These are phyloP conservation scores for Gymnocephalus cernua DNA, from an alignment of 2,113 vertebrate genomes.

Conservation along the genomic window DNA sequence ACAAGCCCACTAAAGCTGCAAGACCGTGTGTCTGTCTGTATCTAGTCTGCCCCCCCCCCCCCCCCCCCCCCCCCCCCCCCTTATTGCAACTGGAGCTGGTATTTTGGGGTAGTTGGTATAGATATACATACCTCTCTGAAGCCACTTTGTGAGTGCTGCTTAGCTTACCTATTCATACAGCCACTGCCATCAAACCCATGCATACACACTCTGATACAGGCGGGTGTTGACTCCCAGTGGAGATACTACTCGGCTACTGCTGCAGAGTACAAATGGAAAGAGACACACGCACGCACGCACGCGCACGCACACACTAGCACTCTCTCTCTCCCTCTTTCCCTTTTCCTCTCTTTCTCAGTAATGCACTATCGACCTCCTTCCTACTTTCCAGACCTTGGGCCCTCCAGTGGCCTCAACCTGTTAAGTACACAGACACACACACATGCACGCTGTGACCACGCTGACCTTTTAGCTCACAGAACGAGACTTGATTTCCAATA, in stretches of 20 bases:
- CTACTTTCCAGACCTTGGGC: slow-evolving; percentile 74
- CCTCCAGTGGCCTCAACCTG: slow-evolving; percentile 74
- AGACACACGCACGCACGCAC: slow-evolving; percentile 21
- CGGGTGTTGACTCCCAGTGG: slow-evolving; percentile 48
- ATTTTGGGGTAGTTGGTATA: slow-evolving; percentile 22
- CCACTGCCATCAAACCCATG: slow-evolving; percentile 20
- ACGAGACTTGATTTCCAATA: slow-evolving; percentile 81
- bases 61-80: no score
- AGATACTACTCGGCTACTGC: slow-evolving; percentile 42
- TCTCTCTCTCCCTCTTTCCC: background rate
- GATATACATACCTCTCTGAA: slow-evolving; percentile 33
- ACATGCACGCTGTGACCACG: slow-evolving; percentile 55
- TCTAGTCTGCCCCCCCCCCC: background rate
- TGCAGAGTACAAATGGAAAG: slow-evolving; percentile 52
- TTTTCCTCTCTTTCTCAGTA: slow-evolving; percentile 48
- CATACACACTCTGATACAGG: slow-evolving; percentile 22
- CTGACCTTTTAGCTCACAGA: slow-evolving; percentile 76
- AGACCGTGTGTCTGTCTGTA: slow-evolving; percentile 13
- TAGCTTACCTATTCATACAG: slow-evolving; percentile 35
- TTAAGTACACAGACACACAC: slow-evolving; percentile 63
- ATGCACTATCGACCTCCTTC: slow-evolving; percentile 81
- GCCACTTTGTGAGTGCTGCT: slow-evolving; percentile 11
- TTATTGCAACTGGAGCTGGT: slow-evolving; percentile 7
- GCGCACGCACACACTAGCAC: background rate
- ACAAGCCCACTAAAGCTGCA: slow-evolving; percentile 30